Conservation (phyloP, 37 sponge, comb jelly and placozoan genomes). For the Amphimedon queenslandica region DNA sequence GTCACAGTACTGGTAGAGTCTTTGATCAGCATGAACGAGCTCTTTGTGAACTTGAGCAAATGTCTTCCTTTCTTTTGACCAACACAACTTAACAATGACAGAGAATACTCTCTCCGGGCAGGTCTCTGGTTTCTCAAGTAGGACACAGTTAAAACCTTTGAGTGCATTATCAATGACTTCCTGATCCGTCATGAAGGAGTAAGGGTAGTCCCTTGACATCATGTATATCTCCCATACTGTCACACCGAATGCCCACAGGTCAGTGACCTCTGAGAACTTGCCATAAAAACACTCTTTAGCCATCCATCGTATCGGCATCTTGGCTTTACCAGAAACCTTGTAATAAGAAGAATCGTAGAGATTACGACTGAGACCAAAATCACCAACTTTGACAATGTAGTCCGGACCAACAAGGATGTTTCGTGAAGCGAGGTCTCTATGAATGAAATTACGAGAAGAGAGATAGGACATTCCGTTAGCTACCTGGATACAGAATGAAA, state of each 20-base stretch:
- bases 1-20: no score
- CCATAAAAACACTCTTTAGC: constrained; percentile 65
- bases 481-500: constrained; percentile 46
- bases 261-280: constrained; percentile 49
- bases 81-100: constrained; percentile 46
- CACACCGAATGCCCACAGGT: constrained; percentile 73
- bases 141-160: constrained; percentile 4
- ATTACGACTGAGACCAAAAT: constrained; percentile 58
- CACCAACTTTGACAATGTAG: constrained; percentile 53
- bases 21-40: no score
- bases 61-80: no score
- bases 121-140: constrained; percentile 22
- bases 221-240: constrained; percentile 69
- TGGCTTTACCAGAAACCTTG: constrained; percentile 31
- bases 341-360: constrained; percentile 59
- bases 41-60: no score
- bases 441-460: constrained; percentile 46
- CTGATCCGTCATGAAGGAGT: constrained; percentile 32
- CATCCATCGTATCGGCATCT: constrained; percentile 73
- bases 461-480: constrained; percentile 70
- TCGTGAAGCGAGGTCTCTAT: constrained; percentile 67
- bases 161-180: constrained; percentile 61
- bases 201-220: constrained; percentile 17
- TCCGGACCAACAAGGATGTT: constrained; percentile 62
- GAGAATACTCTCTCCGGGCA: constrained; percentile 54